A percentile compares a stretch with the other conserved stretches of the same genome.
Conservation (phyloP, 2,888 invertebrate species). For the Dicyrtoma fusca region DNA sequence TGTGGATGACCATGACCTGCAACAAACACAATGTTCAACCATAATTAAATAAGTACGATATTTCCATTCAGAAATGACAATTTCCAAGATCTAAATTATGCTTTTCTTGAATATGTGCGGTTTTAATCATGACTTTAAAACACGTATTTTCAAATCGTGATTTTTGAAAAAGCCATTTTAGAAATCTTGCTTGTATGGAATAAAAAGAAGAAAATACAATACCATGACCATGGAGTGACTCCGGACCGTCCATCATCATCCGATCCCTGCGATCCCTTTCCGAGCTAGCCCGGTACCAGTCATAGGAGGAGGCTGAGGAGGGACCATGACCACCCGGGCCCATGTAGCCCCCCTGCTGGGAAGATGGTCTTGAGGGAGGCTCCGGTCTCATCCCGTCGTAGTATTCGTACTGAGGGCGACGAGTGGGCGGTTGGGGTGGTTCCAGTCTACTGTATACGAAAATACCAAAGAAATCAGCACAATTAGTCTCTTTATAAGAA, state of each 20-base stretch:
- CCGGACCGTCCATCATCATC: background rate
- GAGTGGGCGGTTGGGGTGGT: conserved; percentile 54
- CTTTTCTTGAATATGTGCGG: too few species aligned
- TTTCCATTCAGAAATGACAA: too few species aligned
- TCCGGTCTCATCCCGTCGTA: conserved; percentile 51
- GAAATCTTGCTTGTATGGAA: too few species aligned
- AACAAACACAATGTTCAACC: too few species aligned
- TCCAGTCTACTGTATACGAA: conserved; percentile 50
- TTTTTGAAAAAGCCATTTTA: too few species aligned
- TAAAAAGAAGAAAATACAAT: too few species aligned
- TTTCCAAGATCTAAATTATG: too few species aligned
- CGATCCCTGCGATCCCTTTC: conserved; percentile 7
- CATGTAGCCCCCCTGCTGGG: conserved; percentile 46
- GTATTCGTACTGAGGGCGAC: conserved; percentile 53
- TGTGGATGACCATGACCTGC: conserved; percentile 20
- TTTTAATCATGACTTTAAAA: too few species aligned
- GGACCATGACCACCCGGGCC: conserved; percentile 7
- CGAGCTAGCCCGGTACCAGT: conserved; percentile 43
- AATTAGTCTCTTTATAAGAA: too few species aligned
- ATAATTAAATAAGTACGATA: too few species aligned
- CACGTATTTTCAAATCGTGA: too few species aligned
- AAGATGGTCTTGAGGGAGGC: conserved; percentile 53
- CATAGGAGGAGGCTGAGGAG: conserved; percentile 40
- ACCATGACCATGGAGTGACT: conserved; percentile 21
- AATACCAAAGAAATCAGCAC: too few species aligned